A percentile compares a stretch with the other conserved stretches of the same genome.
Conservation (phyloP, 2,113 vertebrate genomes). For the Salminus brasiliensis region DNA sequence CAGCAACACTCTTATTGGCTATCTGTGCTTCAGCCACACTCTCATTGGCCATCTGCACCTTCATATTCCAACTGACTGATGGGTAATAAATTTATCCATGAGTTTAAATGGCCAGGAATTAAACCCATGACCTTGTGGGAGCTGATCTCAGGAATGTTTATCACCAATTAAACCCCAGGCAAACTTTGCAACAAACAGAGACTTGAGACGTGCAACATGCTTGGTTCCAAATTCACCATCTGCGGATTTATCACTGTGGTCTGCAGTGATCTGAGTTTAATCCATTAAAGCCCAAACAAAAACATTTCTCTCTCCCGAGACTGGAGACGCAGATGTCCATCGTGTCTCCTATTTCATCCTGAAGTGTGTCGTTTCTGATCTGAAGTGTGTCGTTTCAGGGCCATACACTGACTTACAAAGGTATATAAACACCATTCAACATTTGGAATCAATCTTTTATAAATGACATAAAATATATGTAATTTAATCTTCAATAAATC, state of each 20-base stretch:
- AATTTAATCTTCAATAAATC: too few species aligned
- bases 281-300: conserved; percentile 27
- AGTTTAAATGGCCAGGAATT: not conserved
- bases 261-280: conserved; percentile 29
- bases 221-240: conserved; percentile 24
- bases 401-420: too few species aligned
- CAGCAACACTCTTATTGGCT: too few species aligned
- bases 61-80: not conserved
- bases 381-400: not conserved
- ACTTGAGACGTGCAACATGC: not conserved
- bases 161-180: conserved; percentile 25
- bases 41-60: too few species aligned
- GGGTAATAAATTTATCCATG: not conserved
- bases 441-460: too few species aligned
- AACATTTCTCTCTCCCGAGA: conserved; percentile 17
- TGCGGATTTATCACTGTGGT: conserved; percentile 13
- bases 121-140: not conserved
- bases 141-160: conserved; percentile 1
- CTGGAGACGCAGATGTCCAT: not conserved
- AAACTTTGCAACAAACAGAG: conserved; percentile 5
- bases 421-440: too few species aligned
- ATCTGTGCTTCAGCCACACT: too few species aligned
- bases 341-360: not conserved
- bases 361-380: not conserved
- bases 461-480: too few species aligned